phyloP scores from a whole-genome alignment of 2,113 vertebrate species.

The Toxotes chatareus region DNA sequence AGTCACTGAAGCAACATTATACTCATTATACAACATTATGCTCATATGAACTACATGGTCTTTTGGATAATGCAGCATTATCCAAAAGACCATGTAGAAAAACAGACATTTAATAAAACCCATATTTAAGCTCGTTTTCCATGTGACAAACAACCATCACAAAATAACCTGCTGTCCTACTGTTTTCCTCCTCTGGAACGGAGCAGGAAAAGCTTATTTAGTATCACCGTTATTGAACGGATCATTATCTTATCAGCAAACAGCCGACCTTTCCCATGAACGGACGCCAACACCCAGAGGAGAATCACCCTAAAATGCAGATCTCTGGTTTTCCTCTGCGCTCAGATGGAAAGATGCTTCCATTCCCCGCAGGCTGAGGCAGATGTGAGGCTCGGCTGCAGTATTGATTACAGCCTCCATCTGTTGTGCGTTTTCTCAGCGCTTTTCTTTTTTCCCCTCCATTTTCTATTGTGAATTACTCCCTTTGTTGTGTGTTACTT shows the following conservation, averaged over 20 bases:
- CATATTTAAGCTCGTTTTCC: too few species aligned
- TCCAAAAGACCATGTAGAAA: too few species aligned
- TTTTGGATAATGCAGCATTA: too few species aligned
- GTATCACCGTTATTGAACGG: not conserved
- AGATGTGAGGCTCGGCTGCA: conserved; percentile 62
- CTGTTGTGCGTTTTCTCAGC: conserved; percentile 75
- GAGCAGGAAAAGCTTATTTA: not conserved
- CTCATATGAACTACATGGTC: too few species aligned
- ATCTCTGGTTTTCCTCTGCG: conserved; percentile 63
- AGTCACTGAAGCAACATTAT: too few species aligned
- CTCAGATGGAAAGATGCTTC: conserved; percentile 60
- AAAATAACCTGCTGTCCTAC: not conserved
- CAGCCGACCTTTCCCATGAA: not conserved
- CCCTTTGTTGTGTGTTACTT: conserved; percentile 78
- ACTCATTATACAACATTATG: too few species aligned
- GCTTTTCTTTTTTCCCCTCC: conserved; percentile 29
- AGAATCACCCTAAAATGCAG: not conserved
- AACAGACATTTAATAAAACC: too few species aligned
- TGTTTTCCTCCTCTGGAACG: not conserved
- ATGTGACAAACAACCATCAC: too few species aligned
- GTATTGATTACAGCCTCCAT: conserved; percentile 80
- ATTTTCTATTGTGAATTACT: conserved; percentile 77
- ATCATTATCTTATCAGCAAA: conserved; percentile 20
- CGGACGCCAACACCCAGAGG: not conserved
- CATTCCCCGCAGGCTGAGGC: conserved; percentile 42